Evolutionary conservation across 1,140 invertebrate genomes (phyloP), one percentile per base, ranked within the genome.

Genomic region (Drosophila elegans): DNA sequence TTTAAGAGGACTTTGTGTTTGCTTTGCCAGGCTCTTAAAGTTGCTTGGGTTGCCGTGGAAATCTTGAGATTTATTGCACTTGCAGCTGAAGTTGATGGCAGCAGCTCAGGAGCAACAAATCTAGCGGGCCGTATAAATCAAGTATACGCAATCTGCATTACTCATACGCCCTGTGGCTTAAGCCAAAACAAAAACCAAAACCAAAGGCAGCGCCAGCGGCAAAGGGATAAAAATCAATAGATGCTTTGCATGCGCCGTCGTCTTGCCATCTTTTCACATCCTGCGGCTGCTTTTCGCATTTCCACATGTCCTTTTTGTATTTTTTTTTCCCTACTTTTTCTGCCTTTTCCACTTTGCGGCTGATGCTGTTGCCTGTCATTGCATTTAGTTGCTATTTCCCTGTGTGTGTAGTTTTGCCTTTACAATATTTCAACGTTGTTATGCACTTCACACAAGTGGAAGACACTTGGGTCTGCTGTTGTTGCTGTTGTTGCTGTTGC

Each of bases 361-460:
- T 52, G 69, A 57, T 51, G 59, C 59, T 62, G 53, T 41, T 51
- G 63, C 63, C 67, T 68, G 67, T 56, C 63, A 69, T 38, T 71
- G 64, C 51, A 69, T 71, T 48, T 66, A 55, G 67, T 71, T 51
- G 54, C 36, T 27, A 25, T 61, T 48, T 36, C 29, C 13, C 55
- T 27, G 32, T 27, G 0, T 51, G 36, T 71, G 74, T 85, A 86
- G 81, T 85, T 85, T 85, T 85, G 68, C 81, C 80, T 85, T 80
- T 85, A 74, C 74, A 81, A 85, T 85, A 81, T 84, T 84, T 89
- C 77, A 57, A 78, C 83, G 77, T 89, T 80, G 84, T 89, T 89
- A 89, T 89, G 80, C 84, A 89, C 84, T 89, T 89, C 85, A 89
- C 62, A 80, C 66, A 68, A 78, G 80, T 67, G 75, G 71, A 82